Percentiles rank a stretch among this genome's conserved stretches.
These are phyloP conservation scores for Cebus imitator DNA, from an alignment of 2,113 vertebrate species.

Conservation along the genomic window DNA sequence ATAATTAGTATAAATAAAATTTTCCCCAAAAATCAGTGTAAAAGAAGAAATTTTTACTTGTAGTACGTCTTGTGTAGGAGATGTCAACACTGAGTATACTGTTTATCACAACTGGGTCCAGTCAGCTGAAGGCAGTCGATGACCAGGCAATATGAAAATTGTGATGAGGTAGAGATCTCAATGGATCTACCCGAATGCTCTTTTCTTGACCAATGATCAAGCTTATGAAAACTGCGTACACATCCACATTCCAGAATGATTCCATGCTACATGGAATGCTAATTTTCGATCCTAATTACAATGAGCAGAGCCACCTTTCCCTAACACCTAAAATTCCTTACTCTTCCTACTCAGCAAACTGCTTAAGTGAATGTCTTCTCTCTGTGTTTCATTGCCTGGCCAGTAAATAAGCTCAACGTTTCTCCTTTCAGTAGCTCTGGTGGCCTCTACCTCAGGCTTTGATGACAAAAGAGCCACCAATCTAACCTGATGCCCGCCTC, in stretches of 20 bases:
- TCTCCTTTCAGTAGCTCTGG: background rate
- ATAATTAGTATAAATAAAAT: constrained; percentile 23
- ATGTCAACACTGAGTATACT: background rate
- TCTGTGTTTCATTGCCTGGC: background rate
- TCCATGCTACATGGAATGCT: background rate
- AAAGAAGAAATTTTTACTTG: background rate
- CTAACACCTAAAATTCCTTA: background rate
- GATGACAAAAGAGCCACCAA: background rate
- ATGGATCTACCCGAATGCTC: background rate
- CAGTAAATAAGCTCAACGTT: background rate
- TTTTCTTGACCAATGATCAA: background rate
- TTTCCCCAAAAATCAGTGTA: background rate
- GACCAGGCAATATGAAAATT: background rate
- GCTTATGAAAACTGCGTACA: background rate
- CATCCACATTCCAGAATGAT: background rate
- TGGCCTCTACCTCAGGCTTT: background rate
- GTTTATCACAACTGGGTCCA: background rate
- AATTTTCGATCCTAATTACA: background rate
- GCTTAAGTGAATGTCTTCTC: background rate
- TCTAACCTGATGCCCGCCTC: background rate
- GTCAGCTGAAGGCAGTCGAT: background rate
- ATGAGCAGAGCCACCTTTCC: background rate
- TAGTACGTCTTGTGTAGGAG: background rate
- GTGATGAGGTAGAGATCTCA: background rate
- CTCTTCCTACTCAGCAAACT: background rate